Percentiles rank a stretch among this genome's conserved stretches.
Conservation (phyloP, 2,113 vertebrate genomes). For the Andinoacara biseriatus region DNA sequence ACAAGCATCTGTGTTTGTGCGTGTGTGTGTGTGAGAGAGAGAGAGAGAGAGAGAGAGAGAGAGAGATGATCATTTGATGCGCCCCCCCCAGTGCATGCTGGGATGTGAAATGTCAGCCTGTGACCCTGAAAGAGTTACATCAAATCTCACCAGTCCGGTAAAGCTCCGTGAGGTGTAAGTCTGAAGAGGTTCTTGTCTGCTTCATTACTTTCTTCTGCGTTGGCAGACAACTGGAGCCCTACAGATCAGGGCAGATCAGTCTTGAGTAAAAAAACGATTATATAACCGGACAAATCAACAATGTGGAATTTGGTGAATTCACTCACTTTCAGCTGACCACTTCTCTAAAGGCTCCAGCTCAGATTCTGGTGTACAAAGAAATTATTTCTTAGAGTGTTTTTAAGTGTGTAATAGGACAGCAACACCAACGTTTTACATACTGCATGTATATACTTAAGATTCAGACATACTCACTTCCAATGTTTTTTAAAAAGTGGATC, state of each 20-base stretch:
- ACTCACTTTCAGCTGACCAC: slow-evolving; percentile 71
- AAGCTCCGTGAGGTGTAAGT: slow-evolving; percentile 77
- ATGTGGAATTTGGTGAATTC: slow-evolving; percentile 7
- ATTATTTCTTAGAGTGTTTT: neutral
- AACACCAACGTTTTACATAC: neutral
- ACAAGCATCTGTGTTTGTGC: neutral
- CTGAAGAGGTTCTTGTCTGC: slow-evolving; percentile 71
- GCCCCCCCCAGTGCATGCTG: neutral
- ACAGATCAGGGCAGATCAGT: slow-evolving; percentile 16
- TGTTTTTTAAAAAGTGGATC: neutral
- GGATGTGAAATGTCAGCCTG: neutral
- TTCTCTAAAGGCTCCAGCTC: slow-evolving; percentile 62
- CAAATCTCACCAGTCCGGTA: slow-evolving; percentile 81
- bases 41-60: too few species aligned
- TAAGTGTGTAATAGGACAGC: neutral
- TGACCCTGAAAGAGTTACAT: neutral
- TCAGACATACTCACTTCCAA: neutral
- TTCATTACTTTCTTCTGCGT: slow-evolving; percentile 40
- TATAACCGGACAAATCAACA: neutral
- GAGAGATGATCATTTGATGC: too few species aligned
- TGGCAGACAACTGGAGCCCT: slow-evolving; percentile 56
- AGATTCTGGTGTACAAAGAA: slow-evolving; percentile 43
- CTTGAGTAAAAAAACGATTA: slow-evolving; percentile 3
- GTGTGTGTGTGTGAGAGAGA: too few species aligned
- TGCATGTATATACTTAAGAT: neutral